phyloP scores from a whole-genome alignment of 1,140 invertebrate genomes.

The Ylistrum balloti region DNA sequence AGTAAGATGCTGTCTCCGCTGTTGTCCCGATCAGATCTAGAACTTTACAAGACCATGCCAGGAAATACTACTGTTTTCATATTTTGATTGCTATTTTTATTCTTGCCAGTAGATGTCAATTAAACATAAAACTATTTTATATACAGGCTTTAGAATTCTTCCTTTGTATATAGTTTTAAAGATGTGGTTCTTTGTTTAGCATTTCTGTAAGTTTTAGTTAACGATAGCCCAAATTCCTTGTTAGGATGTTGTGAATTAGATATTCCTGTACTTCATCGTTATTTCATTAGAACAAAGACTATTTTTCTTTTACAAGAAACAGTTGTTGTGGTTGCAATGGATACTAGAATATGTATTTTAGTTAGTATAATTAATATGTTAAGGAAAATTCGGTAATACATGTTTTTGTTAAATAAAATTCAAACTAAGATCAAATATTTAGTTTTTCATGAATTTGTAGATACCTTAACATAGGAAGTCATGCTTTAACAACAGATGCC shows the following conservation, averaged over 20 bases:
- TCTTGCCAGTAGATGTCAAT: not conserved
- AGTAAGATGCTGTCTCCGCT: too few relatives aligned
- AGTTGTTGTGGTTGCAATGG: not conserved
- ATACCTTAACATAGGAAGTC: too few relatives aligned
- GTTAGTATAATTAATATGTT: slow-evolving; percentile 7
- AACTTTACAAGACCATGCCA: too few relatives aligned
- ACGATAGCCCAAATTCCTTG: not conserved
- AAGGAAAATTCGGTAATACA: not conserved
- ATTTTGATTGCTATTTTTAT: not conserved
- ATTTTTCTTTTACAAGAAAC: not conserved
- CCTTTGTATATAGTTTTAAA: not conserved
- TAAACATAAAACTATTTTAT: not conserved
- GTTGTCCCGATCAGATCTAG: too few relatives aligned
- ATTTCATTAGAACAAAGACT: not conserved
- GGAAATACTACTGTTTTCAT: too few relatives aligned
- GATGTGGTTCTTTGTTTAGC: slow-evolving; percentile 4
- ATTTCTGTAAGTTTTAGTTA: not conserved
- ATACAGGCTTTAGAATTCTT: not conserved
- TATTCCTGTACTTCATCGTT: not conserved
- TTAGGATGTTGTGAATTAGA: not conserved
- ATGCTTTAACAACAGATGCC: too few relatives aligned
- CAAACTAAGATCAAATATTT: not conserved
- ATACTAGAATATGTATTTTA: not conserved
- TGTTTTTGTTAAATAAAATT: not conserved
- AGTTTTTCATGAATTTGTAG: too few relatives aligned